phyloP scores from a whole-genome alignment of 2,113 vertebrate species.

The Elgaria multicarinata region DNA sequence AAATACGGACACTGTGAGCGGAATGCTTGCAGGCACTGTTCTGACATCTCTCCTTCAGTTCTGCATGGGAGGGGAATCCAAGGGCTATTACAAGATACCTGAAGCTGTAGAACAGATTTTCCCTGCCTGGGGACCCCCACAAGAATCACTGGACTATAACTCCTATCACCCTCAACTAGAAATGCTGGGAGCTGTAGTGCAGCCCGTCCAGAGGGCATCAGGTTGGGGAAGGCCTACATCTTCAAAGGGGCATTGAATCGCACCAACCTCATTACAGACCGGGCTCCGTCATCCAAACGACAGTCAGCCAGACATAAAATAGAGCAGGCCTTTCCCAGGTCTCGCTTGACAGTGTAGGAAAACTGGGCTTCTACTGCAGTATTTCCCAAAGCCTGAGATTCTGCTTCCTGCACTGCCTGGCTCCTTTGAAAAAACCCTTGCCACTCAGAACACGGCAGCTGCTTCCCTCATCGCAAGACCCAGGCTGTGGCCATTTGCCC shows the following conservation, averaged over 20 bases:
- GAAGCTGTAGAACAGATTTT: background rate
- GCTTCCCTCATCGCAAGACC: conserved; percentile 3
- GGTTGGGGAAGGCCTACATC: too few relatives aligned
- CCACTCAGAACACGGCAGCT: conserved; percentile 16
- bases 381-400: background rate
- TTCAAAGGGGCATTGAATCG: background rate
- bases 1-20: background rate
- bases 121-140: too few relatives aligned
- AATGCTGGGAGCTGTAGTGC: background rate
- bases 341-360: background rate
- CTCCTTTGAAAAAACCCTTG: background rate
- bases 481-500: conserved; percentile 20
- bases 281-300: background rate
- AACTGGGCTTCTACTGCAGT: background rate
- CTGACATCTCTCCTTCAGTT: background rate
- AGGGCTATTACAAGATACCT: background rate
- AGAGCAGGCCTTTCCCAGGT: too few relatives aligned
- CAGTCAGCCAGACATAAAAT: background rate
- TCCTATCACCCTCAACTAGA: background rate
- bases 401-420: background rate
- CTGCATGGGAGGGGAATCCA: background rate
- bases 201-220: background rate
- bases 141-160: background rate
- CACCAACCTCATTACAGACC: background rate
- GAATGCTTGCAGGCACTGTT: background rate